Conservation (phyloP, 2,888 invertebrate genomes). For the Morpho achilles region DNA sequence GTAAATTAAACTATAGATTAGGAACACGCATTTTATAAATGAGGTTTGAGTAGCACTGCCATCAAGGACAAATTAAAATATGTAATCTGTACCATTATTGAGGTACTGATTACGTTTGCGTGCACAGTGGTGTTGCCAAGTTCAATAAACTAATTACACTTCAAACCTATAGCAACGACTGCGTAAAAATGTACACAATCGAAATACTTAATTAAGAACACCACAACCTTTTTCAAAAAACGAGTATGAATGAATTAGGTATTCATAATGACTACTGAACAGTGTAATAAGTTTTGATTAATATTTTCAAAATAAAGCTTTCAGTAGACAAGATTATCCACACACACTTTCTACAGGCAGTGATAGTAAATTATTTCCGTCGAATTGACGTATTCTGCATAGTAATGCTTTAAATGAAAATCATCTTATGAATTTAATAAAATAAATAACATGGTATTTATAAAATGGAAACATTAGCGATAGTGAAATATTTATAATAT, state of each 20-base stretch:
- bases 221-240: too few relatives aligned
- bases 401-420: slow-evolving; percentile 74
- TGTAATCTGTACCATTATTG: too few relatives aligned
- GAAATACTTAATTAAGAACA: too few relatives aligned
- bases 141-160: too few relatives aligned
- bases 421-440: slow-evolving; percentile 73
- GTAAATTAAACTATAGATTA: slow-evolving; percentile 6
- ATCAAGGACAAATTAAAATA: slow-evolving; percentile 1
- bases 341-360: slow-evolving; percentile 3
- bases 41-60: slow-evolving; percentile 21
- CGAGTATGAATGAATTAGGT: too few relatives aligned
- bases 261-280: too few relatives aligned
- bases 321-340: neutral
- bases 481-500: slow-evolving; percentile 51
- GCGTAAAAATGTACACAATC: too few relatives aligned
- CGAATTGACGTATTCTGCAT: slow-evolving; percentile 41
- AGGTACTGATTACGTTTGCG: neutral
- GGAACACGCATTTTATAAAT: slow-evolving; percentile 14
- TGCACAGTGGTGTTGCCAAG: neutral
- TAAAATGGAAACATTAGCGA: slow-evolving; percentile 53
- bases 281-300: too few relatives aligned
- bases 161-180: too few relatives aligned
- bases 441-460: slow-evolving; percentile 63
- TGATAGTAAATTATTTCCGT: slow-evolving; percentile 15
- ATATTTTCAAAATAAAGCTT: too few relatives aligned